A percentile compares a stretch with the other conserved stretches of the same genome.
phyloP scores from a whole-genome alignment of 1,140 invertebrate species.

The Homarus americanus region DNA sequence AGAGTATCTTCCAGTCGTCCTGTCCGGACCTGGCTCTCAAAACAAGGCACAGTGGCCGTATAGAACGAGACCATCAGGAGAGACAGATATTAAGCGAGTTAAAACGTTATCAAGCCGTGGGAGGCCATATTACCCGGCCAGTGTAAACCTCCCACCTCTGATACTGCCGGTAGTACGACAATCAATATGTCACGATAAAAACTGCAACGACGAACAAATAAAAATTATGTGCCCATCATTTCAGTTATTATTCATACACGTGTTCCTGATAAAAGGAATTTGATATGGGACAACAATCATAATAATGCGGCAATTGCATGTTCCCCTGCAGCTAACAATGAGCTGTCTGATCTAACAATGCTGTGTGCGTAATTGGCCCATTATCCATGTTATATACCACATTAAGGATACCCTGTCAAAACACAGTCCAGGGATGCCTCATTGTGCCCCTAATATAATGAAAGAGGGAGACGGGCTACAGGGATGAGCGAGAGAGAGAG shows the following conservation, averaged over 20 bases:
- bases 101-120: background rate
- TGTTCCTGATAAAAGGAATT: slow-evolving; percentile 69
- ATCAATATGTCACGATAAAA: slow-evolving; percentile 65
- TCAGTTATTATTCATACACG: slow-evolving; percentile 63
- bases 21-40: background rate
- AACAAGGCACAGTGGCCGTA: slow-evolving; percentile 15
- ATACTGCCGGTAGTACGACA: slow-evolving; percentile 58
- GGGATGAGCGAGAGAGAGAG: too few relatives aligned
- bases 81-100: slow-evolving; percentile 17
- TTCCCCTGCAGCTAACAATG: slow-evolving; percentile 65
- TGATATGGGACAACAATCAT: slow-evolving; percentile 69
- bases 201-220: slow-evolving; percentile 37
- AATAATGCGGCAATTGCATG: slow-evolving; percentile 69
- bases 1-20: slow-evolving; percentile 5
- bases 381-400: slow-evolving; percentile 71
- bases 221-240: slow-evolving; percentile 66
- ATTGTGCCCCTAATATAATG: slow-evolving; percentile 57
- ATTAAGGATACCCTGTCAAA: slow-evolving; percentile 73
- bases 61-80: slow-evolving; percentile 15
- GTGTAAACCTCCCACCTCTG: slow-evolving; percentile 38
- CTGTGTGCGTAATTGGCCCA: slow-evolving; percentile 61
- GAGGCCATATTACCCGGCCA: too few relatives aligned
- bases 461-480: slow-evolving; percentile 14
- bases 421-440: slow-evolving; percentile 63
- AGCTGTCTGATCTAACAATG: slow-evolving; percentile 67